Evolutionary conservation across 2,888 invertebrate genomes (phyloP), one percentile per base, ranked within the genome.

Genomic region (Ochlodes sylvanus): DNA sequence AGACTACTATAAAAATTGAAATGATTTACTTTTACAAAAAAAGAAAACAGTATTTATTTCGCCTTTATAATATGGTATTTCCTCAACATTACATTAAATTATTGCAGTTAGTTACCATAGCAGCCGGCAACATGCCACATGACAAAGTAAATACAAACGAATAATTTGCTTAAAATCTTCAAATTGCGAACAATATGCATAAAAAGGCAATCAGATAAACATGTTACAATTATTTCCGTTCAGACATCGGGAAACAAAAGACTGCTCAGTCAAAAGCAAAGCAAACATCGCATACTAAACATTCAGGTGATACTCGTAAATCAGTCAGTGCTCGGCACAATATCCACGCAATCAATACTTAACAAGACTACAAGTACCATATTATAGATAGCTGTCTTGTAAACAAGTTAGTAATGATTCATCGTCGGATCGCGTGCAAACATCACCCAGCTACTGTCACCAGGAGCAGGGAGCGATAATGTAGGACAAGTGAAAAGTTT

Each of bases 391-490:
- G 32, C 50, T 62, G 62, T 52, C 50, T 61, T 47, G 64, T 64
- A 64, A 64, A 64, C 64, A 64, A 57, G 57, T 57, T 50, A 38
- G 57, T 57, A 50, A 64, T 64, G 64, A 64, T 57, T 57, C 57
- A 64, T 64, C 64, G 64, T 12, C 34, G 64, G 64, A 64, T 64
- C 57, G 56, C 64, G 56, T 64, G 64, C 64, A 47, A 64, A 64
- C 64, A 64, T 64, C 56, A 17, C 47, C 19, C 61, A 1, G 3
- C 17, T 21, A 27, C 10, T n/a, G 27, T 7, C 50, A 12, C 63
- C 52, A 63, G 15, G 63, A 21, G 19, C 7, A 21, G 9, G 6
- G 58, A 14, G 9, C 34, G 34, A n/a, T 14, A 14, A 21, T 21
- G 4, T 44, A 10, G 58, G 58, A 60, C 19, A 50, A 50, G 12